These are phyloP conservation scores for Diabrotica undecimpunctata DNA, from an alignment of 1,140 invertebrate species.

Conservation along the genomic window DNA sequence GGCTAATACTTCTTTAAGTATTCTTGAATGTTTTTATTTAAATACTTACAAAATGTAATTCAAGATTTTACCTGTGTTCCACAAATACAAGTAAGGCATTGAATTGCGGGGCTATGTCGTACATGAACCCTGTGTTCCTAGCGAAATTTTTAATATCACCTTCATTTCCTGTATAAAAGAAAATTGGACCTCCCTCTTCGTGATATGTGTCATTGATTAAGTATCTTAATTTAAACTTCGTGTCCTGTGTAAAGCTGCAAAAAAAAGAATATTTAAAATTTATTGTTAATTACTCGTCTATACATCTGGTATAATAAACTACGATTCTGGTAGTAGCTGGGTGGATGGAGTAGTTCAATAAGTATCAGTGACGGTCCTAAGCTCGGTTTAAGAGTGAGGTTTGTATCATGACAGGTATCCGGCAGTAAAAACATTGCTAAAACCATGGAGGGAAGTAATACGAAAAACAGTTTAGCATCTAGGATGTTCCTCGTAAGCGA, in stretches of 20 bases:
- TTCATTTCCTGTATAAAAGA: slow-evolving; percentile 98
- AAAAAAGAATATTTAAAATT: slow-evolving; percentile 46
- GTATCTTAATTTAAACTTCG: slow-evolving; percentile 77
- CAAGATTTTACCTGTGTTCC: slow-evolving; percentile 71
- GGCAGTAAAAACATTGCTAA: no score
- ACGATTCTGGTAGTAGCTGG: no score
- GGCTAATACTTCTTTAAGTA: no score
- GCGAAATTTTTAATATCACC: slow-evolving; percentile 88
- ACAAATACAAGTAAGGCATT: slow-evolving; percentile 86
- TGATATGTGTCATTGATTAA: slow-evolving; percentile 75
- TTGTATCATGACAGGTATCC: no score
- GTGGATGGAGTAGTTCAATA: no score
- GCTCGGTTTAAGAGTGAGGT: no score
- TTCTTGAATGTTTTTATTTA: not conserved
- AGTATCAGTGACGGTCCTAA: no score
- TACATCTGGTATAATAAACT: no score
- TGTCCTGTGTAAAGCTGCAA: slow-evolving; percentile 70
- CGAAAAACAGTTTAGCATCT: no score
- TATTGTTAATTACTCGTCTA: not conserved
- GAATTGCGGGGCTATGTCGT: slow-evolving; percentile 81
- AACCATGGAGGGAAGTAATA: no score
- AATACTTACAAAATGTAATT: slow-evolving; percentile 1
- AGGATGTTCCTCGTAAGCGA: no score
- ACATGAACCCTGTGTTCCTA: slow-evolving; percentile 93
- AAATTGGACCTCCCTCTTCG: slow-evolving; percentile 70